phyloP scores from a whole-genome alignment of 1,140 invertebrate species.

The Ooceraea biroi region DNA sequence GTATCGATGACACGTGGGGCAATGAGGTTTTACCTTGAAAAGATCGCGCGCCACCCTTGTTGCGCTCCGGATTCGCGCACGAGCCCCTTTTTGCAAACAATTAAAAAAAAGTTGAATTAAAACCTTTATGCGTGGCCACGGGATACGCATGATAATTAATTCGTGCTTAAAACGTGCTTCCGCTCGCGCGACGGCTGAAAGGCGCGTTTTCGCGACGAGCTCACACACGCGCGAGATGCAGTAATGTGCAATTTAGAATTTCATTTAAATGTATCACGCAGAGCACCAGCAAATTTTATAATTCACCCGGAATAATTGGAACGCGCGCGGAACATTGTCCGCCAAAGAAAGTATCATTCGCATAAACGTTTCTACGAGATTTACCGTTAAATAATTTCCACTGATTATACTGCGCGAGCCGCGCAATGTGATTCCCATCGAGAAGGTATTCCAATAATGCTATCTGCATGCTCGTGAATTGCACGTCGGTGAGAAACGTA shows the following conservation, averaged over 20 bases:
- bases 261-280: conserved; percentile 41
- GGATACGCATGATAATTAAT: conserved; percentile 37
- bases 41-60: background rate
- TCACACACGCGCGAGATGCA: background rate
- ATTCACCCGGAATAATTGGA: conserved; percentile 38
- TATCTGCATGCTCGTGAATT: background rate
- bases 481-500: conserved; percentile 2
- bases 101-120: conserved; percentile 45
- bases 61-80: background rate
- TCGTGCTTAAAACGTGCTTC: conserved; percentile 25
- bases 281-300: conserved; percentile 26
- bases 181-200: conserved; percentile 9
- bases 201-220: conserved; percentile 12
- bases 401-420: background rate
- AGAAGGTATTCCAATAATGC: background rate
- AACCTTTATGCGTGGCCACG: conserved; percentile 5
- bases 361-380: background rate
- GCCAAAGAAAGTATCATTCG: background rate
- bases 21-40: background rate
- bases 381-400: conserved; percentile 25
- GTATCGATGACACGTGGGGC: background rate
- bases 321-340: background rate
- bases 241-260: conserved; percentile 53
- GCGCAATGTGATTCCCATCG: background rate
- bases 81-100: background rate